These are phyloP conservation scores for Ptychodera flava DNA, from an alignment of 35 echinoderm and acorn worm species.

Conservation along the genomic window DNA sequence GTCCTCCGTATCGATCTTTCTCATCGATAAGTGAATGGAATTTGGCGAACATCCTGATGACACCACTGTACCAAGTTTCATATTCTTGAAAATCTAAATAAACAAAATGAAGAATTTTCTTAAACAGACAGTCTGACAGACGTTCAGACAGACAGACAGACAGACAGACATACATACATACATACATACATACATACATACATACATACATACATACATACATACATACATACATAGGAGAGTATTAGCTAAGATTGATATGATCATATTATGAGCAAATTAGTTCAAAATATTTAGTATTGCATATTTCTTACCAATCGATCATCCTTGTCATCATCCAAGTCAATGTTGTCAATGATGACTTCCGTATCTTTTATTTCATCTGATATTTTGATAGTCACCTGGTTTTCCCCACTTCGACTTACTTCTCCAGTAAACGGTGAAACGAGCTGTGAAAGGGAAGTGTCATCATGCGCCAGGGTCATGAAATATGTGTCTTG, in stretches of 20 bases:
- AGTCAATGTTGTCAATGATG: background rate
- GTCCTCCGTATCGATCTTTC: background rate
- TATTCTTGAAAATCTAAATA: background rate
- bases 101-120: background rate
- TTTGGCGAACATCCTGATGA: background rate
- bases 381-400: background rate
- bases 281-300: no score
- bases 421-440: background rate
- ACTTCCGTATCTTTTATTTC: background rate
- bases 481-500: no score
- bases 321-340: background rate
- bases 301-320: background rate
- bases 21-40: background rate
- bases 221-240: conserved; percentile 2
- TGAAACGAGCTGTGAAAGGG: background rate
- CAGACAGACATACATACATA: conserved; percentile 1
- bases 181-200: conserved; percentile 2
- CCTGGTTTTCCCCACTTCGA: background rate
- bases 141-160: background rate
- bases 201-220: conserved; percentile 2
- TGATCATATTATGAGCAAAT: no score
- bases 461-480: no score
- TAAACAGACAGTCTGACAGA: background rate
- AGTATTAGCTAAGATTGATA: no score
- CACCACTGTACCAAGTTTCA: background rate